phyloP scores from a whole-genome alignment of 2,888 invertebrate genomes.

The Furcula furcula region DNA sequence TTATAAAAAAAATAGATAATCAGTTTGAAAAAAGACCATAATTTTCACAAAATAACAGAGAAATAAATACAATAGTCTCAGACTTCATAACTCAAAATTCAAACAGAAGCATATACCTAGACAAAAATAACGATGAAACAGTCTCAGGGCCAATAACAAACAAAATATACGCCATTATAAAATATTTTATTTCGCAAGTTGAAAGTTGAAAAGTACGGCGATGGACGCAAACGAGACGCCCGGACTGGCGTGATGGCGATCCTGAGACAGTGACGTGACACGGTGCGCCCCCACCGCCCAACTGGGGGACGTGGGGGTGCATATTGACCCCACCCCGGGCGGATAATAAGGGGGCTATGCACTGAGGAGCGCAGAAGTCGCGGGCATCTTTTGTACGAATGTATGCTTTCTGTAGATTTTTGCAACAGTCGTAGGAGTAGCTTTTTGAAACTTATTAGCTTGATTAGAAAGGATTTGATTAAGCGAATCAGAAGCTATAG shows the following conservation, averaged over 20 bases:
- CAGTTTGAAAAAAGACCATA: too few relatives aligned
- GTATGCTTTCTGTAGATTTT: constrained; percentile 44
- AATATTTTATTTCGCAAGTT: constrained; percentile 58
- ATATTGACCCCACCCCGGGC: constrained; percentile 58
- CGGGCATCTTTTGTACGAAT: constrained; percentile 59
- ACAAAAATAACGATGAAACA: too few relatives aligned
- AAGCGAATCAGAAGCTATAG: too few relatives aligned
- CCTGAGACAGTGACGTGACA: constrained; percentile 78
- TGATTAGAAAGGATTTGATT: too few relatives aligned
- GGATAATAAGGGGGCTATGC: constrained; percentile 73
- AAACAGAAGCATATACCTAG: too few relatives aligned
- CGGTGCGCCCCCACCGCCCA: constrained; percentile 31
- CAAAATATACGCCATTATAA: constrained; percentile 18
- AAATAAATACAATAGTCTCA: too few relatives aligned
- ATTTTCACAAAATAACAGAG: too few relatives aligned
- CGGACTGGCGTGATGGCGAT: constrained; percentile 64
- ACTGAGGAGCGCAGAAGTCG: constrained; percentile 54
- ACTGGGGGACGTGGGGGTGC: constrained; percentile 36
- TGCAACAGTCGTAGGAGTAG: too few relatives aligned
- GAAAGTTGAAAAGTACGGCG: constrained; percentile 62
- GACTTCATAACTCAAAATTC: too few relatives aligned
- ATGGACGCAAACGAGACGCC: constrained; percentile 74
- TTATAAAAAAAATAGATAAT: too few relatives aligned
- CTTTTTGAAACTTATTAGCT: too few relatives aligned
- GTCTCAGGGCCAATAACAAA: too few relatives aligned